phyloP scores from a whole-genome alignment of 2,888 invertebrate species.

The Chloromyia formosa region DNA sequence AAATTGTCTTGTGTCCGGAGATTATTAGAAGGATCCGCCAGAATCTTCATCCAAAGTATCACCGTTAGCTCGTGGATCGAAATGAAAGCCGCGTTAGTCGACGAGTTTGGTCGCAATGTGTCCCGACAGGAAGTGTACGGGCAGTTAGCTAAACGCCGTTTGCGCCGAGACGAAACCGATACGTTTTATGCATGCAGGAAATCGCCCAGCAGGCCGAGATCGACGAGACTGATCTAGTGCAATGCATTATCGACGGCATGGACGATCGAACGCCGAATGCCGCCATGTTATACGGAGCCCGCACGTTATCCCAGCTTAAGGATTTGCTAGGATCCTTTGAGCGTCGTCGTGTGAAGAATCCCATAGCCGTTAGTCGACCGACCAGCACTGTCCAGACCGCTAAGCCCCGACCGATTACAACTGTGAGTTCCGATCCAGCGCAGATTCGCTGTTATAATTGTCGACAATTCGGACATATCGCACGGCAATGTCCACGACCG shows the following conservation, averaged over 20 bases:
- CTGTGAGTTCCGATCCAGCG: background rate
- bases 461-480: conserved; percentile 4
- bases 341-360: no score
- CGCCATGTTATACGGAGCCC: conserved; percentile 9
- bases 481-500: background rate
- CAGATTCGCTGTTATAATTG: conserved; percentile 3
- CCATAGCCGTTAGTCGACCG: no score
- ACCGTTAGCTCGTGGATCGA: background rate
- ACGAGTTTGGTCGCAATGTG: conserved; percentile 7
- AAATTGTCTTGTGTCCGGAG: background rate
- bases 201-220: conserved; percentile 19
- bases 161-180: conserved; percentile 1
- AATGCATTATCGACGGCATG: conserved; percentile 3
- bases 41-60: background rate
- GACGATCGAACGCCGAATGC: background rate
- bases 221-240: background rate
- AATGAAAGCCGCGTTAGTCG: background rate
- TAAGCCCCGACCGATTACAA: background rate
- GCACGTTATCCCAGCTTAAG: background rate
- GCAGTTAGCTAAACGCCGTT: background rate
- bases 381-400: background rate
- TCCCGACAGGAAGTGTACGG: conserved; percentile 14
- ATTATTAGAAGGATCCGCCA: background rate
- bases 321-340: background rate
- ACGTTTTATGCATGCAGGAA: conserved; percentile 22